phyloP scores from a whole-genome alignment of 2,888 invertebrate species.

The Nesidiocoris tenuis region DNA sequence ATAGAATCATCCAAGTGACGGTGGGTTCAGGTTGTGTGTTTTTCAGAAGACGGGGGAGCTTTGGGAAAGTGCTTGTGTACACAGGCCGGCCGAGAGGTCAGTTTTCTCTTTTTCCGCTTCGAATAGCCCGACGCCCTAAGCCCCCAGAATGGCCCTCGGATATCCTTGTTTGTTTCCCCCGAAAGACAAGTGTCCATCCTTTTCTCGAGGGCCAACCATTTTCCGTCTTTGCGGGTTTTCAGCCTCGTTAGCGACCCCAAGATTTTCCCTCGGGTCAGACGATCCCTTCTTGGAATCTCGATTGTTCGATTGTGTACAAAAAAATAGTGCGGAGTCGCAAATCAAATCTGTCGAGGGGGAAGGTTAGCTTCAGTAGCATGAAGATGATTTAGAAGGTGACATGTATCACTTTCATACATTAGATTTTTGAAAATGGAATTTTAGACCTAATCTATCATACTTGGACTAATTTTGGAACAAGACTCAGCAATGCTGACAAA shows the following conservation, averaged over 20 bases:
- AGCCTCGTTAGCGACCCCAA: background rate
- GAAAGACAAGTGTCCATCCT: background rate
- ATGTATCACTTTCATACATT: too few species aligned
- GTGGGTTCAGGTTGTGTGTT: background rate
- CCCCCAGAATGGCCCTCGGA: background rate
- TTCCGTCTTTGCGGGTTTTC: background rate
- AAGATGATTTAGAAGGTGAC: too few species aligned
- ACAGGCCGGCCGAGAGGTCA: slow-evolving; percentile 23
- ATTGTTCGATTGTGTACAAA: background rate
- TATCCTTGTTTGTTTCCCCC: background rate
- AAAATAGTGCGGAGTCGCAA: too few species aligned
- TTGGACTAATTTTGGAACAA: too few species aligned
- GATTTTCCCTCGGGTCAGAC: background rate
- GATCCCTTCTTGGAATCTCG: too few species aligned
- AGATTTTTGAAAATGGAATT: too few species aligned
- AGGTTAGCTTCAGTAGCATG: too few species aligned
- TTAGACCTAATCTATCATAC: too few species aligned
- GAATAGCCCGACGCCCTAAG: slow-evolving; percentile 10
- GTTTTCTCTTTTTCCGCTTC: slow-evolving; percentile 12
- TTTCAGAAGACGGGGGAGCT: background rate
- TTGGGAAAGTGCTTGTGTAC: background rate
- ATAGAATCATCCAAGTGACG: too few species aligned
- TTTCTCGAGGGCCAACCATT: background rate
- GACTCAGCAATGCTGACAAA: too few species aligned
- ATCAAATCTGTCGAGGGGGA: too few species aligned